Evolutionary conservation across 2,888 invertebrate species (phyloP).

Genomic region (Ferdinandea cuprea): DNA sequence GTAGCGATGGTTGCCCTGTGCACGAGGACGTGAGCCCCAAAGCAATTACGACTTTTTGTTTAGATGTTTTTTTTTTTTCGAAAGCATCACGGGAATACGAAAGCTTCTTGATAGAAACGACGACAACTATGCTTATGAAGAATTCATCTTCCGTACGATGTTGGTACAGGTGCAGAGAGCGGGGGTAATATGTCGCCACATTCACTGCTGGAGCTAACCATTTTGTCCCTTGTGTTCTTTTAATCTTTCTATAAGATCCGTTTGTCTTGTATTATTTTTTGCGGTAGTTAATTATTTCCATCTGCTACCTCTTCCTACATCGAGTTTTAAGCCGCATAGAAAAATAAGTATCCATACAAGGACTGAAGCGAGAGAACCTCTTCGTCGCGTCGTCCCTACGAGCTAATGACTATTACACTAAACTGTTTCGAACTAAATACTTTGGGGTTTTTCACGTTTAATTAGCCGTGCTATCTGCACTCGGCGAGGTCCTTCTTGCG

Average conservation of each 20-base stretch:
- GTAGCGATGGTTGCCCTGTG: constrained; percentile 41
- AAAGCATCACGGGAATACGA: constrained; percentile 48
- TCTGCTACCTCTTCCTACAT: constrained; percentile 38
- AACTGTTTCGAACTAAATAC: constrained; percentile 64
- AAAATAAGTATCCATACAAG: background rate
- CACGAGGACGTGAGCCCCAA: constrained; percentile 70
- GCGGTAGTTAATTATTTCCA: constrained; percentile 66
- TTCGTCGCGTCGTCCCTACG: constrained; percentile 15
- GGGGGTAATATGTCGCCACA: constrained; percentile 43
- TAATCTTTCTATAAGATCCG: constrained; percentile 52
- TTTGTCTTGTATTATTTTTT: constrained; percentile 56
- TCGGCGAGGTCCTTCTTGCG: constrained; percentile 57
- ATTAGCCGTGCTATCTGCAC: constrained; percentile 69
- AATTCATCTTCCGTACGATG: constrained; percentile 49
- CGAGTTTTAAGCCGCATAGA: constrained; percentile 16
- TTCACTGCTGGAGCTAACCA: constrained; percentile 30
- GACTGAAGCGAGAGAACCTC: too few relatives aligned
- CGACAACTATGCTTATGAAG: constrained; percentile 39
- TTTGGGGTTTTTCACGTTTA: constrained; percentile 67
- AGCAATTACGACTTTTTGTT: constrained; percentile 70
- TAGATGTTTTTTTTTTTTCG: constrained; percentile 13
- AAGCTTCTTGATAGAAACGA: constrained; percentile 23
- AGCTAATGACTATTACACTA: constrained; percentile 60
- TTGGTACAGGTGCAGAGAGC: constrained; percentile 15
- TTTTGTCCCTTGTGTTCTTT: constrained; percentile 42